These are phyloP conservation scores for Alouatta palliata DNA, from an alignment of 2,113 vertebrate genomes.

Conservation along the genomic window DNA sequence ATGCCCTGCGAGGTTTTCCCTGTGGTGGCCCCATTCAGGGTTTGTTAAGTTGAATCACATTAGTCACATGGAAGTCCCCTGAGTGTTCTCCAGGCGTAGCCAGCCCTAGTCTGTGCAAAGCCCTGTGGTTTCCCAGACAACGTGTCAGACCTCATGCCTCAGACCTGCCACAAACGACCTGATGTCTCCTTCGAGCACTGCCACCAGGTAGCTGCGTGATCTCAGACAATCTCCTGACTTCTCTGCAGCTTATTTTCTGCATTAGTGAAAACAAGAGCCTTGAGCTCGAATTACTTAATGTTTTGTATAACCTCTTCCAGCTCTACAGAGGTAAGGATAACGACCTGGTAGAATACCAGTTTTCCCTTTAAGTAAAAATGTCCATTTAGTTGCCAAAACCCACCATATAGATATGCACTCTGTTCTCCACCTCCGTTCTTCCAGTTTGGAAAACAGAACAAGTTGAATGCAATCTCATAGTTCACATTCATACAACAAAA, in stretches of 20 bases:
- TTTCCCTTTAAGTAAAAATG: slow-evolving; percentile 26
- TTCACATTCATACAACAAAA: slow-evolving; percentile 36
- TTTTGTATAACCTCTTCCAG: not conserved
- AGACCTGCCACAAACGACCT: not conserved
- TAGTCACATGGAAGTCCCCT: not conserved
- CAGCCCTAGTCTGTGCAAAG: not conserved
- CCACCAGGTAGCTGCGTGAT: not conserved
- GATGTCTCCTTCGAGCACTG: not conserved
- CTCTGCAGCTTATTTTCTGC: slow-evolving; percentile 36
- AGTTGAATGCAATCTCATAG: not conserved
- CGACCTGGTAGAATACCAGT: not conserved
- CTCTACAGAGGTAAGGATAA: not conserved
- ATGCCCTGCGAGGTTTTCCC: not conserved
- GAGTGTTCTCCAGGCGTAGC: not conserved
- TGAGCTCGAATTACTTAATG: not conserved
- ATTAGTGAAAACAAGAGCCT: not conserved
- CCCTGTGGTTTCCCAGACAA: not conserved
- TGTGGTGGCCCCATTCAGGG: not conserved
- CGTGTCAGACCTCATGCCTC: not conserved
- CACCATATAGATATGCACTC: not conserved
- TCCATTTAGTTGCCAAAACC: not conserved
- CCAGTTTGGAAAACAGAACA: not conserved
- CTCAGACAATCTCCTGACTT: not conserved
- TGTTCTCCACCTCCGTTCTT: not conserved
- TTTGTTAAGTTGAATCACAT: not conserved